Evolutionary conservation across 2,113 vertebrate genomes (phyloP).

Genomic region (Ammodytes dubius): DNA sequence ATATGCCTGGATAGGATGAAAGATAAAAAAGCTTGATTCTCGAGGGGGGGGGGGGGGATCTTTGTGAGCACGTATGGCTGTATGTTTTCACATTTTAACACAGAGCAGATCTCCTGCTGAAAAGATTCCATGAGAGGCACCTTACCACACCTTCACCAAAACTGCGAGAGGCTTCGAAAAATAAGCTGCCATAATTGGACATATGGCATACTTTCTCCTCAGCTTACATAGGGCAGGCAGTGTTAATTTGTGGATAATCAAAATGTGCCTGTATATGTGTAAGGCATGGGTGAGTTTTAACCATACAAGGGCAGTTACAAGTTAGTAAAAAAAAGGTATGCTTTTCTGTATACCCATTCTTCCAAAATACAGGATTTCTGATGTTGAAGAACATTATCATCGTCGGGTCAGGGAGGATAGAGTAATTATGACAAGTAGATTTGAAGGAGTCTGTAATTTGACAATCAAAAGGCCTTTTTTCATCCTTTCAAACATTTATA

Average conservation of each 20-base stretch:
- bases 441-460: neutral
- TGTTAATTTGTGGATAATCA: neutral
- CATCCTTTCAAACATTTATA: neutral
- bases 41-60: neutral
- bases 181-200: slow-evolving; percentile 39
- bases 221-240: neutral
- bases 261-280: neutral
- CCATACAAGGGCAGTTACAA: neutral
- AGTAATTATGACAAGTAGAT: slow-evolving; percentile 2
- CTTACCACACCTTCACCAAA: slow-evolving; percentile 33
- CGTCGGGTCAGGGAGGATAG: neutral
- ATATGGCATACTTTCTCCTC: slow-evolving; percentile 11
- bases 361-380: slow-evolving; percentile 1
- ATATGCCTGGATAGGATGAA: slow-evolving; percentile 1
- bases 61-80: neutral
- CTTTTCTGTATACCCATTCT: neutral
- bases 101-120: slow-evolving; percentile 50
- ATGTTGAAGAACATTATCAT: neutral
- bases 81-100: slow-evolving; percentile 37
- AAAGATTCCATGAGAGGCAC: slow-evolving; percentile 52
- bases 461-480: neutral
- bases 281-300: neutral
- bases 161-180: slow-evolving; percentile 34
- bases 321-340: neutral
- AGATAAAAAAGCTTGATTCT: slow-evolving; percentile 40